These are phyloP conservation scores for Meteorus cinctellus DNA, from an alignment of 2,888 invertebrate genomes.

Conservation along the genomic window DNA sequence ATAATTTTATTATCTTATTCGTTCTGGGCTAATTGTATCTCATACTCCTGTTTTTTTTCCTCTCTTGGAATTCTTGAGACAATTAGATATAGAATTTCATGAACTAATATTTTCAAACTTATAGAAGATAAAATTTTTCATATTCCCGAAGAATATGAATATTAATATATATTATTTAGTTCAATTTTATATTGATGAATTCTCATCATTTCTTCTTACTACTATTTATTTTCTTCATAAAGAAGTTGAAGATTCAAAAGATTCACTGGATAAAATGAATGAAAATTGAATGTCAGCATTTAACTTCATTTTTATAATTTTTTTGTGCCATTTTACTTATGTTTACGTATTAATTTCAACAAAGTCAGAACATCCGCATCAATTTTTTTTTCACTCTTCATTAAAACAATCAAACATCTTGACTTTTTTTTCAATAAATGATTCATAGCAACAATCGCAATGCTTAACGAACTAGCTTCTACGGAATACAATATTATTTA, in stretches of 20 bases:
- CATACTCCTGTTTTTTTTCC: background rate
- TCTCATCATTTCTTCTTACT: background rate
- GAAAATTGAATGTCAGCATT: background rate
- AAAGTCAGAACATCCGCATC: background rate
- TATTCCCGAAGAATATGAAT: background rate
- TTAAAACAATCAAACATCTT: background rate
- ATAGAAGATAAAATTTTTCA: background rate
- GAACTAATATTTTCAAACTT: background rate
- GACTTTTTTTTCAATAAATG: background rate
- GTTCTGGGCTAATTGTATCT: background rate
- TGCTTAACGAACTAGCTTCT: conserved; percentile 10
- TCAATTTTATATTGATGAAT: background rate
- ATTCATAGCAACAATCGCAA: background rate
- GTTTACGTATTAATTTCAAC: background rate
- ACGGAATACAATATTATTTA: background rate
- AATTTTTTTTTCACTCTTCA: background rate
- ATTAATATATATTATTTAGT: background rate
- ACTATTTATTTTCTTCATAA: background rate
- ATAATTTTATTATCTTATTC: background rate
- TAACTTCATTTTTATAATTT: background rate
- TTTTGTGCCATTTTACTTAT: conserved; percentile 3
- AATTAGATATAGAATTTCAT: background rate
- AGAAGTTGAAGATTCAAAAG: background rate
- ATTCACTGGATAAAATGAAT: background rate
- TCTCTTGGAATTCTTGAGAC: background rate